Conservation (phyloP, 2,113 vertebrate genomes). For the Pachypanchax playfairii region DNA sequence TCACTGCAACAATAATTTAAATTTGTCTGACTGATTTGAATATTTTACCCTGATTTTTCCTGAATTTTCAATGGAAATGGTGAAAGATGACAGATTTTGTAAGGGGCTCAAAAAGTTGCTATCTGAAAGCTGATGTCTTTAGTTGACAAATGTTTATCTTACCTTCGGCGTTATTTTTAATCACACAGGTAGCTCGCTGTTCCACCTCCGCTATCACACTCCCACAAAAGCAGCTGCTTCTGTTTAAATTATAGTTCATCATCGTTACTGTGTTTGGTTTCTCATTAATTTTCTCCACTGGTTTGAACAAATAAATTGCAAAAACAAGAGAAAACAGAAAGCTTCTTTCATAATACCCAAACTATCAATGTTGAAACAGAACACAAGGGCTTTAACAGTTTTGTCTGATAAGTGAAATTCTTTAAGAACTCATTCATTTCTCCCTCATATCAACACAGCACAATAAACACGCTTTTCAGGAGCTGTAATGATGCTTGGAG, state of each 20-base stretch:
- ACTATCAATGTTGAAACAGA: background rate
- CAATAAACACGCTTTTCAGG: background rate
- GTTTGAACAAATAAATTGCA: background rate
- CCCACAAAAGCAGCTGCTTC: conserved; percentile 25
- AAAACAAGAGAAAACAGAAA: conserved; percentile 2
- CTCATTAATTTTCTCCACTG: conserved; percentile 7
- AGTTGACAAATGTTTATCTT: background rate
- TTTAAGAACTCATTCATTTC: conserved; percentile 7
- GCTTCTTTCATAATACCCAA: background rate
- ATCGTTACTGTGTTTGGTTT: background rate
- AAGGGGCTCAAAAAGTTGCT: no score
- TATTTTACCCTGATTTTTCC: conserved; percentile 13
- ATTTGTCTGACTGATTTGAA: conserved; percentile 4
- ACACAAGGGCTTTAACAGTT: background rate
- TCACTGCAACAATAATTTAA: no score
- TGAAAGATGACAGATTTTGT: background rate
- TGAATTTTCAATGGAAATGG: background rate
- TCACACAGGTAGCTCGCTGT: conserved; percentile 12
- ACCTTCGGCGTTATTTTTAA: conserved; percentile 3
- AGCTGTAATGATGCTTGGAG: background rate
- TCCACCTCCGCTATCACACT: background rate
- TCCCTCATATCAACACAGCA: background rate
- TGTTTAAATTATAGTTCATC: conserved; percentile 14
- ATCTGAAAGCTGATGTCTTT: background rate
- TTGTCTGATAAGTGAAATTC: background rate